Evolutionary conservation across 2,797 vertebrate genomes (phyloP), one percentile per base, ranked within the genome.

Genomic region (Sarcoramphus papa): DNA sequence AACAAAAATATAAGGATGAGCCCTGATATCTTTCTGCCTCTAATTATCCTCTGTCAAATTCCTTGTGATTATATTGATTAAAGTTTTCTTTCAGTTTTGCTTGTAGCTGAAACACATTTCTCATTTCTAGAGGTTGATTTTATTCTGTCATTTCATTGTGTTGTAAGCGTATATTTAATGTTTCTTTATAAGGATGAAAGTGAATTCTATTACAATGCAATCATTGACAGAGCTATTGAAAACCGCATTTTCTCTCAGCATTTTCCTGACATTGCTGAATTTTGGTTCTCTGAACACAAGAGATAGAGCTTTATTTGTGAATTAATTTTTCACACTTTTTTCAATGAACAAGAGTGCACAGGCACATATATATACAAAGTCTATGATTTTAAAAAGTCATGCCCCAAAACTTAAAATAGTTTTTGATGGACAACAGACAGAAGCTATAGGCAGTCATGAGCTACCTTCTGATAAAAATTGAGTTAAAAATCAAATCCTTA

Each of bases 131-230:
- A 82, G 37, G 30, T 31, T 87, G 83, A 91, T 41, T 96, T 95
- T 50, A 91, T 90, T 92, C 90, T 95, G 80, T 82, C 45, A 62
- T 92, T 97, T 96, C 27, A 68, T 56, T 67, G 19, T 88, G 57
- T 79, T 4, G 1, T 89, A 91, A 87, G 31, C 56, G 77, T 59
- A 67, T 50, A 83, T 83, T 90, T 64, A 92, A 88, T 72, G 37
- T 83, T 93, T 95, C n/a, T 83, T 92, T 92, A 85, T 53, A 80
- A 73, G 37, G 83, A 95, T 77, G 70, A 95, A 95, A 95, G 56
- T 76, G 74, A 93, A 93, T 92, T 94, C 75, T 85, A 48, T 95
- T 87, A 88, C 67, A 94, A 63, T 64, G 37, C 21, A 84, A 59
- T 91, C 57, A 81, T 33, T 40, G 13, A 67, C n/a, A 76, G 70